phyloP scores from a whole-genome alignment of 2,113 vertebrate genomes.

The Hemiscyllium ocellatum region DNA sequence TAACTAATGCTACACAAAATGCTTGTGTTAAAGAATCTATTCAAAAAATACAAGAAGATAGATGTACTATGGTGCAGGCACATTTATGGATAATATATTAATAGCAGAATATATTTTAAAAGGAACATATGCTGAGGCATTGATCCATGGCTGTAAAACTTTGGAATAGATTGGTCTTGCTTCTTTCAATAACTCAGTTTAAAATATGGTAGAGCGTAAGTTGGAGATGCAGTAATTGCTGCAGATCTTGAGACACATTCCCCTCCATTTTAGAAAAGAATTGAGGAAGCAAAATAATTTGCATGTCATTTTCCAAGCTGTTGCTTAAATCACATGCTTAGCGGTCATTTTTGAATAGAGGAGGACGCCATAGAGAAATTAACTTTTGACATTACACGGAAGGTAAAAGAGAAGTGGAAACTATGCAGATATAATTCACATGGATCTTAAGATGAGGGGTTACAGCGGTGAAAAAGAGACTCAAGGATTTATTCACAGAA shows the following conservation, averaged over 20 bases:
- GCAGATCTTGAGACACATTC: not conserved
- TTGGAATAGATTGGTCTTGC: not conserved
- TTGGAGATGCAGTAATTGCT: not conserved
- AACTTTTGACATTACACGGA: not conserved
- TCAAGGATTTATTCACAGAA: not conserved
- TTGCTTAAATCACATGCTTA: not conserved
- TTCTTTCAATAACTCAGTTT: not conserved
- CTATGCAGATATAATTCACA: not conserved
- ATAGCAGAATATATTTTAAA: not conserved
- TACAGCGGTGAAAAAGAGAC: not conserved
- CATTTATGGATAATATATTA: constrained; percentile 7
- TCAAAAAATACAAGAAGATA: constrained; percentile 13
- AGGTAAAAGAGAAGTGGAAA: not conserved
- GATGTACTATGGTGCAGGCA: not conserved
- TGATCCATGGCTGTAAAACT: not conserved
- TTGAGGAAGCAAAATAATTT: not conserved
- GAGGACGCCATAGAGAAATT: not conserved
- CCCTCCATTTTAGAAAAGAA: not conserved
- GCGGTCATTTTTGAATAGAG: not conserved
- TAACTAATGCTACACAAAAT: not conserved
- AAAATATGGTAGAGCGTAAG: not conserved
- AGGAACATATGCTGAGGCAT: not conserved
- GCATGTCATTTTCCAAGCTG: not conserved
- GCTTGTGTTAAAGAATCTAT: not conserved
- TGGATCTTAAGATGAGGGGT: not conserved